Evolutionary conservation across 1,140 invertebrate species (phyloP).

Genomic region (Lycorma delicatula): DNA sequence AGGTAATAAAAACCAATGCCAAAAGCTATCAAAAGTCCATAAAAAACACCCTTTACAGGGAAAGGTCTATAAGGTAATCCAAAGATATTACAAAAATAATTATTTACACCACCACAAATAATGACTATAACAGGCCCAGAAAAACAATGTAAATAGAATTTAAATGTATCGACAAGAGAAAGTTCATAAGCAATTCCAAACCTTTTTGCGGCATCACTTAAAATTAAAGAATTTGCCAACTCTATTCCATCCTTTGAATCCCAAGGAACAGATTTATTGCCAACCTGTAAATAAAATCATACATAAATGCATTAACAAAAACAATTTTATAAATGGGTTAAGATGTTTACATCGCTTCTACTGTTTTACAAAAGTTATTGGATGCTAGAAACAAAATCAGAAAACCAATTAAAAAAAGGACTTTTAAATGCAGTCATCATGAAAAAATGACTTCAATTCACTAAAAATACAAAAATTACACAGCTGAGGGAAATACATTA

Average conservation of each 20-base stretch:
- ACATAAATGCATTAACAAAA: too few species aligned
- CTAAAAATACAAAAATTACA: too few species aligned
- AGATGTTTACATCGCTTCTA: too few species aligned
- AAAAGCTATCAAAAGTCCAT: neutral
- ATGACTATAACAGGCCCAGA: neutral
- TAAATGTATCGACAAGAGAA: neutral
- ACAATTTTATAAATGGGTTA: too few species aligned
- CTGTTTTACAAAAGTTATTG: too few species aligned
- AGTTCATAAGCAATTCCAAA: neutral
- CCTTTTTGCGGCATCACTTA: neutral
- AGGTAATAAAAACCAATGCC: neutral
- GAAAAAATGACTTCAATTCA: too few species aligned
- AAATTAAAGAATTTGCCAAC: neutral
- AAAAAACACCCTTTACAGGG: neutral
- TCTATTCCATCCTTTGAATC: neutral
- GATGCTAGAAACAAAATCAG: too few species aligned
- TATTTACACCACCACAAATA: neutral
- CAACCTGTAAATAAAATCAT: conserved; percentile 4
- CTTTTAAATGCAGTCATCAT: too few species aligned
- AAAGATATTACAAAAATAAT: neutral
- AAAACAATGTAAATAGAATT: neutral
- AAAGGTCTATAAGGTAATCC: too few species aligned
- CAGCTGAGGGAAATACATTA: too few species aligned
- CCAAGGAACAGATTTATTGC: neutral
- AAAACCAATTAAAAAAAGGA: too few species aligned